phyloP scores from a whole-genome alignment of 2,113 vertebrate genomes.

The Corapipo altera region DNA sequence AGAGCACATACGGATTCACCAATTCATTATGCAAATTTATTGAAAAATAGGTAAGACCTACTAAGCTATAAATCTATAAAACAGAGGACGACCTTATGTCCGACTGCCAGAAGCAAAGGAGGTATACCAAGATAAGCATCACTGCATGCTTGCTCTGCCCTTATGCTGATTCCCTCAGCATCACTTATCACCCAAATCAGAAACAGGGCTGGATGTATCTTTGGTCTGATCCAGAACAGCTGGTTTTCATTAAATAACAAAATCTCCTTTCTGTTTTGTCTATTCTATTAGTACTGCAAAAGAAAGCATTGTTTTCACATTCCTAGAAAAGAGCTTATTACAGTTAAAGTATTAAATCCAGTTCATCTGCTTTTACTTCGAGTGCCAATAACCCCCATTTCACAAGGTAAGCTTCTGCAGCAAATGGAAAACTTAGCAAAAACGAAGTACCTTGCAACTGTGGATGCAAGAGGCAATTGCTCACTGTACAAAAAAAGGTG shows the following conservation, averaged over 20 bases:
- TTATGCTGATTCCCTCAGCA: not conserved
- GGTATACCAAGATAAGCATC: not conserved
- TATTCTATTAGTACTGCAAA: constrained; percentile 17
- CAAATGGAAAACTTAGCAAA: not conserved
- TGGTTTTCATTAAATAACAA: constrained; percentile 38
- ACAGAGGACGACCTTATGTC: not conserved
- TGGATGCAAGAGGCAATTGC: not conserved
- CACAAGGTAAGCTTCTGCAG: not conserved
- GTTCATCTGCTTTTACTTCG: constrained; percentile 38
- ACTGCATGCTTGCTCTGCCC: not conserved
- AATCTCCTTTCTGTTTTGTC: constrained; percentile 39
- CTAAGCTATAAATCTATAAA: not conserved
- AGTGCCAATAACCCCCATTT: not conserved
- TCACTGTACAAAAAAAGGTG: not conserved
- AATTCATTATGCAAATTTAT: not conserved
- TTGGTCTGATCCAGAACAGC: constrained; percentile 32
- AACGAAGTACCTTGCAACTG: not conserved
- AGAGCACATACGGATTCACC: not conserved
- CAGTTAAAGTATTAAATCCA: constrained; percentile 49
- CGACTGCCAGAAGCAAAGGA: constrained; percentile 17
- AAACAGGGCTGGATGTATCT: constrained; percentile 11
- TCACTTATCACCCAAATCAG: constrained; percentile 42
- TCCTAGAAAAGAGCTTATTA: constrained; percentile 31
- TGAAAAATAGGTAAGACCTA: not conserved
- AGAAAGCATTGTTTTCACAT: constrained; percentile 46